phyloP scores from a whole-genome alignment of 2,113 vertebrate genomes.

The Heptranchias perlo region DNA sequence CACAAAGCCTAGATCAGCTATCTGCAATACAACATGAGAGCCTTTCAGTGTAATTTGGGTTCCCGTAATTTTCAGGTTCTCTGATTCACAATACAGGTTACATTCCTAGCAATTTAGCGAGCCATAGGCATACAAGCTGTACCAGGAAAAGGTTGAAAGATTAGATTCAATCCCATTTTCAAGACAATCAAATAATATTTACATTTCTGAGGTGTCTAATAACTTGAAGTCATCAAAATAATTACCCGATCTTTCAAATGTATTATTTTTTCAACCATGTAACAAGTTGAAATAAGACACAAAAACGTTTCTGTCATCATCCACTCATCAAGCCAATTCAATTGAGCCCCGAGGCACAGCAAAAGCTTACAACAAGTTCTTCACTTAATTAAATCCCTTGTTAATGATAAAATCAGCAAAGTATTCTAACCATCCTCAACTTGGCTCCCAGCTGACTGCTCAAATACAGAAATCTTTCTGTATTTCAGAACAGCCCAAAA shows the following conservation, averaged over 20 bases:
- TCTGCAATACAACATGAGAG: neutral
- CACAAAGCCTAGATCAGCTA: neutral
- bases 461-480: constrained; percentile 10
- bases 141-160: neutral
- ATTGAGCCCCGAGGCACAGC: neutral
- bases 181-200: neutral
- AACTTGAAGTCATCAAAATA: constrained; percentile 6
- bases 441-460: constrained; percentile 7
- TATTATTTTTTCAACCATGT: constrained; percentile 21
- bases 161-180: neutral
- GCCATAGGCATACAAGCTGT: neutral
- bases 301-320: constrained; percentile 29
- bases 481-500: neutral
- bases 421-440: neutral
- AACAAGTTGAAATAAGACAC: constrained; percentile 27
- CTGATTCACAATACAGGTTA: neutral
- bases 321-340: neutral
- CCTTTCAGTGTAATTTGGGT: too few relatives aligned
- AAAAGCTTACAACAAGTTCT: constrained; percentile 15
- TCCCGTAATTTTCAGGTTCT: neutral
- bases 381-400: constrained; percentile 22
- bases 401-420: constrained; percentile 34
- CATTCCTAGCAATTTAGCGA: neutral
- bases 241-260: constrained; percentile 4
- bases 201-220: constrained; percentile 21